Evolutionary conservation across 2,113 vertebrate genomes (phyloP).

Genomic region (Phalacrocorax carbo): DNA sequence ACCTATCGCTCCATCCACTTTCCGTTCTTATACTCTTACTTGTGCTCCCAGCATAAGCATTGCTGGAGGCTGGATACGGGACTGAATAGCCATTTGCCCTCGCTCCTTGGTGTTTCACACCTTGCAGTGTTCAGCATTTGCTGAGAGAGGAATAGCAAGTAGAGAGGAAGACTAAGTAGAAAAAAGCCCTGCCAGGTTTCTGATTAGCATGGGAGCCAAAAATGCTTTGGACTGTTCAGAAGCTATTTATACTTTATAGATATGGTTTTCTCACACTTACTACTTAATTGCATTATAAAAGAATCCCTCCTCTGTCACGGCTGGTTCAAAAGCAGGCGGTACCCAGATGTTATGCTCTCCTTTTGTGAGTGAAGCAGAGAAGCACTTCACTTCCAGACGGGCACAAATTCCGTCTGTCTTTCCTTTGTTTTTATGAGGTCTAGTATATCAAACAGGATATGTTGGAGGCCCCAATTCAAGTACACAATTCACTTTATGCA

Average conservation of each 20-base stretch:
- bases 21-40: background rate
- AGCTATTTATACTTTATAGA: background rate
- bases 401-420: background rate
- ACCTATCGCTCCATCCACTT: background rate
- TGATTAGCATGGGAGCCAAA: background rate
- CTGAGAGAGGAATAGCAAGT: background rate
- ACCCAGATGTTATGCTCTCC: background rate
- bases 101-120: no score
- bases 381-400: background rate
- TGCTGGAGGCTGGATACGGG: background rate
- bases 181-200: background rate
- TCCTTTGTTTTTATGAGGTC: constrained; percentile 38
- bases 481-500: constrained; percentile 50
- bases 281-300: background rate
- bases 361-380: background rate
- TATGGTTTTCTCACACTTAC: background rate
- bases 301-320: background rate
- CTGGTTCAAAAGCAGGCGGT: background rate
- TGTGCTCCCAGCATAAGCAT: background rate
- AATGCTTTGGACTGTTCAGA: background rate
- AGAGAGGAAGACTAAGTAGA: background rate
- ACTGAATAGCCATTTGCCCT: background rate
- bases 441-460: constrained; percentile 49
- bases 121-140: background rate
- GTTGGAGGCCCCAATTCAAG: constrained; percentile 20